Evolutionary conservation across 2,888 invertebrate species (phyloP).

Genomic region (Cryptocheilus praepositus): DNA sequence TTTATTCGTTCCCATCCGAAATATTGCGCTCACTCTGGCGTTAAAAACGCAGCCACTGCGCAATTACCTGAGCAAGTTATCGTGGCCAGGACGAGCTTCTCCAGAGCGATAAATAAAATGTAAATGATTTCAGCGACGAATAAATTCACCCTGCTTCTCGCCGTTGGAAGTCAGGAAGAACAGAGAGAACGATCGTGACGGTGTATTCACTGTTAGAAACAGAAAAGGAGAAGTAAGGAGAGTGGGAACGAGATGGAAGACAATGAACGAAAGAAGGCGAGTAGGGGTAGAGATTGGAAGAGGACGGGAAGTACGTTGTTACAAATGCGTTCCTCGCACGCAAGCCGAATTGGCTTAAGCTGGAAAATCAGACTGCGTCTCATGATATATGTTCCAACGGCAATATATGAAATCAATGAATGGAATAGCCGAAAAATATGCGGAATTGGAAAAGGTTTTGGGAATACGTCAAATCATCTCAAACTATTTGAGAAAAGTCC

Average conservation of each 20-base stretch:
- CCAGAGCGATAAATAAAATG: conserved; percentile 60
- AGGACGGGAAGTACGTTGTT: conserved; percentile 60
- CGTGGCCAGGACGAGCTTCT: conserved; percentile 28
- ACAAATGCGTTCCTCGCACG: conserved; percentile 67
- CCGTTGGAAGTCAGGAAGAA: conserved; percentile 22
- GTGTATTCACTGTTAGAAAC: conserved; percentile 6
- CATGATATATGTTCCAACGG: conserved; percentile 31
- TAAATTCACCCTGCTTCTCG: conserved; percentile 44
- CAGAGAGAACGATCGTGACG: conserved; percentile 7
- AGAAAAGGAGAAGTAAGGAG: conserved; percentile 32
- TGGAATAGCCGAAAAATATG: too few species aligned
- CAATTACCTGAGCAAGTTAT: conserved; percentile 37
- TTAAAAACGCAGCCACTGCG: conserved; percentile 38
- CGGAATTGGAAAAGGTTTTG: too few species aligned
- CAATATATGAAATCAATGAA: too few species aligned
- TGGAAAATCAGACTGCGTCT: conserved; percentile 53
- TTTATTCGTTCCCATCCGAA: conserved; percentile 31
- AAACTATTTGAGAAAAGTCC: not conserved
- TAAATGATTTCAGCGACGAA: conserved; percentile 60
- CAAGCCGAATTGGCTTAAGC: conserved; percentile 63
- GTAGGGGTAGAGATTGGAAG: conserved; percentile 43
- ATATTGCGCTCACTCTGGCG: conserved; percentile 23
- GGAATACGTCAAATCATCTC: too few species aligned
- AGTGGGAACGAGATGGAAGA: conserved; percentile 28
- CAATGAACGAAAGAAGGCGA: not conserved